A percentile compares a stretch with the other conserved stretches of the same genome.
Conservation (phyloP, 2,113 vertebrate species). For the Indri indri region DNA sequence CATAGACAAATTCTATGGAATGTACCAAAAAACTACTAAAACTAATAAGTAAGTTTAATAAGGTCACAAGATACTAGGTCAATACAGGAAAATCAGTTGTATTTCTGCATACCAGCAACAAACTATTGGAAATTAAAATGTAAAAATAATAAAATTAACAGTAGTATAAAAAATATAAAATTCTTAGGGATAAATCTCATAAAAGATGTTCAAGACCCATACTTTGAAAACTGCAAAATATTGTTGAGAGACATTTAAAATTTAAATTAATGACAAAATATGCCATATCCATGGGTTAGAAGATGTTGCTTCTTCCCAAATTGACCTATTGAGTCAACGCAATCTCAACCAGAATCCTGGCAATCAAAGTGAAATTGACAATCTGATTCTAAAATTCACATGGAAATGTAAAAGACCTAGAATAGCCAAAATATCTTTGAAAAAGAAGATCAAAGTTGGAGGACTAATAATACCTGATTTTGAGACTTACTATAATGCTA, state of each 20-base stretch:
- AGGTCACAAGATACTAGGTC: neutral
- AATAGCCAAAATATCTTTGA: neutral
- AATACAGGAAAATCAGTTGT: neutral
- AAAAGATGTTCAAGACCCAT: neutral
- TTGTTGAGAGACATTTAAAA: neutral
- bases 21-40: neutral
- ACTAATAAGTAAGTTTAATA: conserved; percentile 5
- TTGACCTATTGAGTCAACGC: neutral
- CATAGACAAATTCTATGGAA: neutral
- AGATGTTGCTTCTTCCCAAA: neutral
- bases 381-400: conserved; percentile 13
- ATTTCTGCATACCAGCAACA: conserved; percentile 14
- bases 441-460: conserved; percentile 13
- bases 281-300: neutral
- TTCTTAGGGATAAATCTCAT: neutral
- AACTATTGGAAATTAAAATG: neutral
- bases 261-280: neutral
- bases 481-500: neutral
- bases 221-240: neutral
- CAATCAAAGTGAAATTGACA: neutral
- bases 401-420: neutral
- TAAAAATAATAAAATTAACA: conserved; percentile 28
- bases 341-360: neutral
- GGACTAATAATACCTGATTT: neutral
- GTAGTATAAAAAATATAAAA: neutral